Evolutionary conservation across 2,113 vertebrate species (phyloP), one percentile per base, ranked within the genome.

Genomic region (Mesembrinibis cayennensis): DNA sequence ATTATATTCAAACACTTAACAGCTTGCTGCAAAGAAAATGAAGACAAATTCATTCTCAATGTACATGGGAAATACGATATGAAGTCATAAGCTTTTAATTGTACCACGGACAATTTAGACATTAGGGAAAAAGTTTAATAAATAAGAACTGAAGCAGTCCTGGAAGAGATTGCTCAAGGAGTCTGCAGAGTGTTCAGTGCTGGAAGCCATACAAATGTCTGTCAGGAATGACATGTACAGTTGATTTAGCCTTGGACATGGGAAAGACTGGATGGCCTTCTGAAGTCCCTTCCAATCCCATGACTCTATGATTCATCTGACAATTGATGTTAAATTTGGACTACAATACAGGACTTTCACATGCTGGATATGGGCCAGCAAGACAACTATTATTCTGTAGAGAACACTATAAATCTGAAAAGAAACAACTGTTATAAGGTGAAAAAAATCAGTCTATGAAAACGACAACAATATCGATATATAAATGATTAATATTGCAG

Each of bases 241-340:
- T 21, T 84, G 72, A 91, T 97, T 63, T 87, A 84, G 23, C 53
- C 65, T 82, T 87, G 78, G 87, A 89, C 53, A 45, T 32, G 25
- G 15, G 36, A 90, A 70, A 77, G 70, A 36, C 85, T 77, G 71
- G 50, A 95, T 70, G 40, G 67, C 27, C 74, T 82, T 95, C 62
- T 93, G 59, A 92, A 89, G 86, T 55, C 76, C 45, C 58, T 90
- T 95, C 66, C 93, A 96, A 58, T 42, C 40, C 72, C 82, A 78
- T 73, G 86, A 90, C 87, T 93, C 19, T 71, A 36, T 87, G 89
- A 93, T 81, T 93, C 87, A 92, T 72, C 71, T 85, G 53, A 88
- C 27, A 88, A 79, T 16, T 89, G 62, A 85, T 66, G 40, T 90
- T 82, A 92, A 49, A 85, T 86, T 73, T 94, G 71, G 87, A 73